These are phyloP conservation scores for Drosophila funebris DNA, from an alignment of 1,140 invertebrate species.

Conservation along the genomic window DNA sequence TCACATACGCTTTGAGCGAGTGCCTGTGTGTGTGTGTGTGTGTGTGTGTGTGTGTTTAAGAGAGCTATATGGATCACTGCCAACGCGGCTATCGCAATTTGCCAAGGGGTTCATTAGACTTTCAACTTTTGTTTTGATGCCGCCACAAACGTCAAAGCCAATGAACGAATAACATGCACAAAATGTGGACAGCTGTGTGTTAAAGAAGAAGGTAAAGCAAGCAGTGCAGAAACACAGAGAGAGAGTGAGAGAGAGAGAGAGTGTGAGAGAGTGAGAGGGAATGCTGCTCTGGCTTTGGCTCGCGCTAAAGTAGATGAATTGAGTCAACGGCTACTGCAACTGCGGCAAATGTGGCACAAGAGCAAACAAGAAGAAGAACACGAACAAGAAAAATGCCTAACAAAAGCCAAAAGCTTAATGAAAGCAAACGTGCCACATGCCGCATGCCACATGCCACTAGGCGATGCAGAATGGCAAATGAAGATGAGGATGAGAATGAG, in stretches of 20 bases:
- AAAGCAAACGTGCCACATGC: conserved; percentile 65
- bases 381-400: conserved; percentile 48
- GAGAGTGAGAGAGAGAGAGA: background rate
- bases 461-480: conserved; percentile 12
- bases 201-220: conserved; percentile 16
- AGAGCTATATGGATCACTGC: conserved; percentile 37
- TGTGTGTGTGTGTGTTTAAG: background rate
- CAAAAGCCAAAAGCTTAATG: conserved; percentile 42
- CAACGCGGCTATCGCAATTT: conserved; percentile 30
- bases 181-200: conserved; percentile 10
- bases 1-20: too few relatives aligned
- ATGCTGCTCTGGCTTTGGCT: too few relatives aligned
- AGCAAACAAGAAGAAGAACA: conserved; percentile 33
- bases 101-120: conserved; percentile 75
- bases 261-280: background rate
- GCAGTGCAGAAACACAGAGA: conserved; percentile 1
- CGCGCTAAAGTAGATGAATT: conserved; percentile 12
- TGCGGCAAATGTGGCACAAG: conserved; percentile 46
- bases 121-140: conserved; percentile 50
- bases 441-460: conserved; percentile 41
- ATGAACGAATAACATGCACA: conserved; percentile 69
- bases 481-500: conserved; percentile 3
- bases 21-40: background rate
- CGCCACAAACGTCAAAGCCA: conserved; percentile 63
- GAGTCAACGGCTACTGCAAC: conserved; percentile 33